Base-by-base conservation (phyloP, 2,113 vertebrate genomes). In the Emydocephalus ijimae region DNA sequence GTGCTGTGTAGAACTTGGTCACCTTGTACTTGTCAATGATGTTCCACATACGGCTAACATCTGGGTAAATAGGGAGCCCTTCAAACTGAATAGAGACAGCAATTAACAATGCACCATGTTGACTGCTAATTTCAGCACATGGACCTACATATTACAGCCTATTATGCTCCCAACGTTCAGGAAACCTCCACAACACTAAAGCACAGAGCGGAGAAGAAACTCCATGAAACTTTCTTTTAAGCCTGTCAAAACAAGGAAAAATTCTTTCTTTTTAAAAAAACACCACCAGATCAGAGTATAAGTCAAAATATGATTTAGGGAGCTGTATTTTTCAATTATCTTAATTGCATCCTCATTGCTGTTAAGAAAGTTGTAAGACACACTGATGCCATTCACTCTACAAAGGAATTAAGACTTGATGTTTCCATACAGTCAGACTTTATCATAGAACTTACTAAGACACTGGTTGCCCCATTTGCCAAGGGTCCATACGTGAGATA, bases 1-100 rank as follows among this genome's bases (percentile, higher is more conserved):
- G 99, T 1, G 99, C 99, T 0, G 99, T 99, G 98, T 99, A 99
- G 97, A 99, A 99, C 97, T 99, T 99, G 95, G 98, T 99, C 95
- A 99, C 98, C 2, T 97, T 98, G 96, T 99, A 99, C 95, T 99
- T 99, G 96, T 99, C 99, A 94, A 99, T 96, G 0, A 99, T 96
- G 95, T 96, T 98, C 99, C 99, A 99, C 95, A 99, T 97, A 11
- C 99, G 98, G 91, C 98, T 98, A 0, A 98, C 96, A 0, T 99
- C 98, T 0, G 99, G 99, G 94, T 99, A 98, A 8, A 98, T 99
- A 48, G 99, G 99, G 89, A 99, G 97, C n/a, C 99, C 99, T 97
- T 99, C 99, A 96, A 99, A 99, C 99, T 99, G 96, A 94, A 54
- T 50, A 97, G 15, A 95, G 59, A 96, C 52, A 89, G 61, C 9